phyloP scores from a whole-genome alignment of 1,140 invertebrate genomes.

The Drosophila santomea region DNA sequence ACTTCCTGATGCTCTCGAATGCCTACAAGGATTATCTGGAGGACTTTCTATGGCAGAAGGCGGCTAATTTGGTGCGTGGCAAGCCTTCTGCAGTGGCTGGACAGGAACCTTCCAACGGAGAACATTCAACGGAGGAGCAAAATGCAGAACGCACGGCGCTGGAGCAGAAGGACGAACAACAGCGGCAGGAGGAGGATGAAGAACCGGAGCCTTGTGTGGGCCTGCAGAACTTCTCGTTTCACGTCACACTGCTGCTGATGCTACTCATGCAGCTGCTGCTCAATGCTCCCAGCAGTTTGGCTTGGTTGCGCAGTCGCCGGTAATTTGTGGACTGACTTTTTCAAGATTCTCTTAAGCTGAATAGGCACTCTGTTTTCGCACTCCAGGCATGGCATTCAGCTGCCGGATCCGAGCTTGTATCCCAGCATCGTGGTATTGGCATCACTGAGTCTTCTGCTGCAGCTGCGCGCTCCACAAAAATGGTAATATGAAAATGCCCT shows the following conservation, averaged over 20 bases:
- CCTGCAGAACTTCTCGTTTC: conserved; percentile 85
- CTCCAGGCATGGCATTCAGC: conserved; percentile 46
- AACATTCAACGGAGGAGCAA: conserved; percentile 3
- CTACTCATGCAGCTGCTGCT: conserved; percentile 86
- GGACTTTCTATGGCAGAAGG: conserved; percentile 87
- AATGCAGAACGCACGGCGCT: background rate
- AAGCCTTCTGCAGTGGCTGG: background rate
- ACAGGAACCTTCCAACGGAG: background rate
- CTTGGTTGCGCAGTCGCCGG: conserved; percentile 88
- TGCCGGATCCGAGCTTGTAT: conserved; percentile 68
- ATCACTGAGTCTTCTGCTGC: conserved; percentile 66
- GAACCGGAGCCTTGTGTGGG: conserved; percentile 48
- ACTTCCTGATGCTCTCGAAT: conserved; percentile 88
- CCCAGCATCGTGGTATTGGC: conserved; percentile 51
- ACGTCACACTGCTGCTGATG: conserved; percentile 87
- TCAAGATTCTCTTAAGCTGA: background rate
- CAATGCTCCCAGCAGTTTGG: conserved; percentile 86
- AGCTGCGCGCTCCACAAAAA: conserved; percentile 73
- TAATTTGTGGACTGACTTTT: conserved; percentile 72
- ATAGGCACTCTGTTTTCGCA: background rate
- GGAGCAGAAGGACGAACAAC: background rate
- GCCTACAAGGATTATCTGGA: conserved; percentile 91
- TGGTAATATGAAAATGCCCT: conserved; percentile 46
- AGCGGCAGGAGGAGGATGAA: background rate
- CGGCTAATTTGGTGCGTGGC: conserved; percentile 60